Percentiles rank a stretch among this genome's conserved stretches.
These are phyloP conservation scores for Rattus rattus DNA, from an alignment of 2,113 vertebrate species.

Conservation along the genomic window DNA sequence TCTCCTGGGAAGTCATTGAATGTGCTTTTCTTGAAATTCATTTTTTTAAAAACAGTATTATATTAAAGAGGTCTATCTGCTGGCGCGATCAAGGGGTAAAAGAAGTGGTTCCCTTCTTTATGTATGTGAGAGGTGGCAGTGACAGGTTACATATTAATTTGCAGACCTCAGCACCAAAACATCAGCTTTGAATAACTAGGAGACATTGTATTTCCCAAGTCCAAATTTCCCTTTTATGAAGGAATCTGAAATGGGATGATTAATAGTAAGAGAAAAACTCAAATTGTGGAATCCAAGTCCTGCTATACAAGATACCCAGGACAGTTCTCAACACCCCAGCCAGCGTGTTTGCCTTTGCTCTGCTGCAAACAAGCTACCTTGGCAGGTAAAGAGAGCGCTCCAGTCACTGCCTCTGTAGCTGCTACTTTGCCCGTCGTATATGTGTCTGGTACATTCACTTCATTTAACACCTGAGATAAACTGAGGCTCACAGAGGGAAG, in stretches of 20 bases:
- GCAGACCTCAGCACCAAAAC: neutral
- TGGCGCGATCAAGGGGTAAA: neutral
- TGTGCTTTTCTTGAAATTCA: slow-evolving; percentile 20
- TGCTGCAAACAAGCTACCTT: neutral
- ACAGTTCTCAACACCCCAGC: neutral
- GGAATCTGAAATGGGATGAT: neutral
- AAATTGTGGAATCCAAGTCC: neutral
- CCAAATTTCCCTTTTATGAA: neutral
- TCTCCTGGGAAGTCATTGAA: neutral
- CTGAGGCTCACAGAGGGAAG: neutral
- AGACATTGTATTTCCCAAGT: neutral
- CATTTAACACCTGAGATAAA: slow-evolving; percentile 36
- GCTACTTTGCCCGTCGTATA: neutral
- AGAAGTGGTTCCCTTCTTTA: neutral
- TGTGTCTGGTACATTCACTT: neutral
- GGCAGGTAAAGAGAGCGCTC: neutral
- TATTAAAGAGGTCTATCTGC: slow-evolving; percentile 26
- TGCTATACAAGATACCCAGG: neutral
- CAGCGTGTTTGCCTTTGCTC: neutral
- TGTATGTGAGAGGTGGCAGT: neutral
- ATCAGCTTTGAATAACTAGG: slow-evolving; percentile 23
- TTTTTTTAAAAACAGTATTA: neutral
- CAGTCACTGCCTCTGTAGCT: neutral
- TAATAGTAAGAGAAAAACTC: neutral
- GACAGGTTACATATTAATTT: slow-evolving; percentile 27